Percentiles rank a stretch among this genome's conserved stretches.
Evolutionary conservation across 2,888 invertebrate species (phyloP).

Genomic region (Leucoptera coffeella): DNA sequence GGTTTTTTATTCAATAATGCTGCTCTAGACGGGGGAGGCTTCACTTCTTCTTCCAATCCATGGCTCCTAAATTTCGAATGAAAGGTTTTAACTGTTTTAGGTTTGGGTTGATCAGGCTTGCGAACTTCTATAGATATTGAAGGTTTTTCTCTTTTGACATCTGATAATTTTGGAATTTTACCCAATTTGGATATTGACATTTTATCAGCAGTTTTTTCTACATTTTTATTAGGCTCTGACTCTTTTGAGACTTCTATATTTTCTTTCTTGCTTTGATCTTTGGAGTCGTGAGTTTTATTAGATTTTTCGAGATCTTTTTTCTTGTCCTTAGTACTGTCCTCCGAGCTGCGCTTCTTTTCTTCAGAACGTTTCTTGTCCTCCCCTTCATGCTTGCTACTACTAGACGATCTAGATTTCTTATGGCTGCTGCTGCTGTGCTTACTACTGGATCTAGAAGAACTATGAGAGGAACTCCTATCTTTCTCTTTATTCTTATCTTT

Average conservation of each 20-base stretch:
- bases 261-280: too few species aligned
- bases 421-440: conserved; percentile 22
- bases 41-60: conserved; percentile 80
- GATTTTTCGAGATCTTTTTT: conserved; percentile 33
- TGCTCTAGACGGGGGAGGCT: conserved; percentile 75
- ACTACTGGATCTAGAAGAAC: conserved; percentile 27
- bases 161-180: conserved; percentile 70
- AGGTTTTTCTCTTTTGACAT: conserved; percentile 59
- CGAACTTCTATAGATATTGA: conserved; percentile 78
- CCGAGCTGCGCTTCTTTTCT: conserved; percentile 8
- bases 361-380: conserved; percentile 8
- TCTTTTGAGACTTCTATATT: too few species aligned
- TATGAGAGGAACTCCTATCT: conserved; percentile 16
- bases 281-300: conserved; percentile 61
- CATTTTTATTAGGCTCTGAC: conserved; percentile 31
- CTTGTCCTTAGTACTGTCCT: conserved; percentile 18
- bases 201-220: conserved; percentile 62
- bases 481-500: conserved; percentile 25
- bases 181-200: conserved; percentile 68
- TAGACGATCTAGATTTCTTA: conserved; percentile 18
- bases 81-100: conserved; percentile 88
- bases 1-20: conserved; percentile 57
- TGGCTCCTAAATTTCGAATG: conserved; percentile 89
- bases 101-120: conserved; percentile 64
- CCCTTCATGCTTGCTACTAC: conserved; percentile 11